Percentiles rank a stretch among this genome's conserved stretches.
Conservation (phyloP, 2,888 invertebrate genomes). For the Cryptus viduatorius region DNA sequence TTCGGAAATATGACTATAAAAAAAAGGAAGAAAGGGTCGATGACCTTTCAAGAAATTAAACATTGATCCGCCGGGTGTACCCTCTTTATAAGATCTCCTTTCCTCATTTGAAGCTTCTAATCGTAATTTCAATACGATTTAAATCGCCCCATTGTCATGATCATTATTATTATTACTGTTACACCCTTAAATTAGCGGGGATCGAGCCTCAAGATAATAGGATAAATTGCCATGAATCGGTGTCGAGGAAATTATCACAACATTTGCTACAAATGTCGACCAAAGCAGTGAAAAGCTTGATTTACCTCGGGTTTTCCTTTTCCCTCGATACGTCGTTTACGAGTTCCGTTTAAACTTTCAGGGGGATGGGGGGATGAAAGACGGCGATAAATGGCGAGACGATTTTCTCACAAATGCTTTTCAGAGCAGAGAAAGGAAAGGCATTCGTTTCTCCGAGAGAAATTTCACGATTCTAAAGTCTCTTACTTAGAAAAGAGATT, state of each 20-base stretch:
- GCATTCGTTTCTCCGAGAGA: slow-evolving; percentile 18
- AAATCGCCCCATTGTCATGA: too few relatives aligned
- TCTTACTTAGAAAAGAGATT: slow-evolving; percentile 34
- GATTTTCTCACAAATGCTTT: slow-evolving; percentile 23
- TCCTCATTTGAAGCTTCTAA: too few relatives aligned
- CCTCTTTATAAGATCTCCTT: too few relatives aligned
- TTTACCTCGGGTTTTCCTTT: not conserved
- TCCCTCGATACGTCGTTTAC: not conserved
- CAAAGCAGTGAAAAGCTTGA: too few relatives aligned
- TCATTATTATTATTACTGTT: not conserved
- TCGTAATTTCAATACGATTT: too few relatives aligned
- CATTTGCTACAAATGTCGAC: not conserved
- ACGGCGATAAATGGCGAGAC: slow-evolving; percentile 40
- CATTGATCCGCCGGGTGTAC: too few relatives aligned
- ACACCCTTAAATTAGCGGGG: slow-evolving; percentile 15
- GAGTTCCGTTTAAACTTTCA: slow-evolving; percentile 19
- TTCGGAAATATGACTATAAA: too few relatives aligned
- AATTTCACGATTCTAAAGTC: slow-evolving; percentile 40
- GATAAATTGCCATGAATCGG: too few relatives aligned
- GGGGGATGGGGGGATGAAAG: not conserved
- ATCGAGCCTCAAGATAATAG: not conserved
- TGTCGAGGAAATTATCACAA: not conserved
- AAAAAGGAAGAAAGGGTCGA: too few relatives aligned
- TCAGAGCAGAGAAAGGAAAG: slow-evolving; percentile 12
- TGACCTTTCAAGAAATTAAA: too few relatives aligned